These are phyloP conservation scores for Syrphus vitripennis DNA, from an alignment of 2,888 invertebrate genomes.

Conservation along the genomic window DNA sequence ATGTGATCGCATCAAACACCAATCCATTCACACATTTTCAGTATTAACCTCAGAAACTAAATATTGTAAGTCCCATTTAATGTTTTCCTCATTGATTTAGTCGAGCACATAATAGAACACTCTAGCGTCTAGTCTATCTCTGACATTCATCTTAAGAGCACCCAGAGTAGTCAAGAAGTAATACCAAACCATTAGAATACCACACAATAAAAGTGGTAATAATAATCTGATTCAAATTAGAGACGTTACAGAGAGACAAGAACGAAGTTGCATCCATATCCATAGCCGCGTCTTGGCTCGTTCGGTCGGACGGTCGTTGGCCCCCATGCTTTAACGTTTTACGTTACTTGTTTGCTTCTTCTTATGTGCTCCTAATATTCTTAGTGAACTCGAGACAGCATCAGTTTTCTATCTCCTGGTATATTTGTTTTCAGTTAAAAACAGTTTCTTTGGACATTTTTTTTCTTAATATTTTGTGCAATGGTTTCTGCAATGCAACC, in stretches of 20 bases:
- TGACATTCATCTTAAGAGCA: conserved; percentile 13
- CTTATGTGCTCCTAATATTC: conserved; percentile 14
- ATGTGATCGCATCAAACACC: neutral
- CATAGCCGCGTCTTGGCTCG: conserved; percentile 14
- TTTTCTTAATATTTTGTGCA: conserved; percentile 31
- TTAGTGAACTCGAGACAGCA: conserved; percentile 3
- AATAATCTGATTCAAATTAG: conserved; percentile 68
- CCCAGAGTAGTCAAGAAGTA: conserved; percentile 7
- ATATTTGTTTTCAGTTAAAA: conserved; percentile 59
- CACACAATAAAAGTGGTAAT: conserved; percentile 64
- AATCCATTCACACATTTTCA: conserved; percentile 47
- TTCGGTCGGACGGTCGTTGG: conserved; percentile 60
- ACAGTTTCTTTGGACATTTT: conserved; percentile 18
- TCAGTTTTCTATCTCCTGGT: conserved; percentile 20
- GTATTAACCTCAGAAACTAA: conserved; percentile 38
- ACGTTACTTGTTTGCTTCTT: neutral
- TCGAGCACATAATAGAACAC: neutral
- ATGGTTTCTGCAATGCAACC: conserved; percentile 49
- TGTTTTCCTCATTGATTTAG: conserved; percentile 42
- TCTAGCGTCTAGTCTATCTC: neutral
- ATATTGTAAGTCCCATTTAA: conserved; percentile 24
- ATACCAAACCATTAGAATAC: conserved; percentile 55
- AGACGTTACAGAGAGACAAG: conserved; percentile 54
- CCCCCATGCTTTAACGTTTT: conserved; percentile 40
- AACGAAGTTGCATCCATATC: conserved; percentile 45